Evolutionary conservation across 2,113 vertebrate genomes (phyloP).

Genomic region (Burhinus bistriatus): DNA sequence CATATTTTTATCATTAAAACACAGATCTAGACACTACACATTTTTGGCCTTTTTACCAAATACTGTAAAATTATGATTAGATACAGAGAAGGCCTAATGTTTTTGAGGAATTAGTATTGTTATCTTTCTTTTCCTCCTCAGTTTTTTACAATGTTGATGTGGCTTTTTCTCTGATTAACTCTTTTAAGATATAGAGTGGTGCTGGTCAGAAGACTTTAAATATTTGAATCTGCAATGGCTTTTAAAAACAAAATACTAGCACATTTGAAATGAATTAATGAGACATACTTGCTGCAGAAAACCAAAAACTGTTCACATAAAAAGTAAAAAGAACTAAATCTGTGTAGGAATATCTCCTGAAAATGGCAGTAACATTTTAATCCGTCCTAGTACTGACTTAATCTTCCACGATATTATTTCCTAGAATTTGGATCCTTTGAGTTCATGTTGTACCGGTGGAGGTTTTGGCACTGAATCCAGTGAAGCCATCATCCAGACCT

Average conservation of each 20-base stretch:
- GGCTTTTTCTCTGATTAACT: neutral
- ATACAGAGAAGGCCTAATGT: neutral
- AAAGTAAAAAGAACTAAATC: neutral
- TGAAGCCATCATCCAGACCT: neutral
- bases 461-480: neutral
- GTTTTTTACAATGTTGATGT: neutral
- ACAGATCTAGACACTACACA: neutral
- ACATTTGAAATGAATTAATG: neutral
- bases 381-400: neutral
- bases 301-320: neutral
- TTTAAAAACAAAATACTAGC: neutral
- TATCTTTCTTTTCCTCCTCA: neutral
- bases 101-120: neutral
- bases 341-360: neutral
- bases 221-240: neutral
- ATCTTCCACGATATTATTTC: neutral
- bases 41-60: neutral
- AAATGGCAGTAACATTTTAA: neutral
- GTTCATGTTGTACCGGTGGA: neutral
- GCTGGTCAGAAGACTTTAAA: neutral
- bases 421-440: neutral
- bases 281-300: neutral
- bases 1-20: slow-evolving; percentile 9
- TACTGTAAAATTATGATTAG: neutral
- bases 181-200: neutral